Evolutionary conservation across 1,140 invertebrate genomes (phyloP).

Genomic region (Penaeus vannamei): DNA sequence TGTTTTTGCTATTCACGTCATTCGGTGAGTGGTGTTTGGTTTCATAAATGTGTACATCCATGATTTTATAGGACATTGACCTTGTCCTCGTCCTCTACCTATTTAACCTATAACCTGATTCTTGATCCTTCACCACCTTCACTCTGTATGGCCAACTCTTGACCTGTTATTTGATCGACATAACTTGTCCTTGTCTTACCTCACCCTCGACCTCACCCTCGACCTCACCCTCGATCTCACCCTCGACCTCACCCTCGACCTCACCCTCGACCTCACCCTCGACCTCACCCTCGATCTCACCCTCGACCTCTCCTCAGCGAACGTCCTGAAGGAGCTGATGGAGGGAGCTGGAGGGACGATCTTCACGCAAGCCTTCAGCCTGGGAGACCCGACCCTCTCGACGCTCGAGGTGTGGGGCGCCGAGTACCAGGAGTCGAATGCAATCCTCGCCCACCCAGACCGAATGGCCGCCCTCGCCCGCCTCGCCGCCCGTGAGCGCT

Average conservation of each 20-base stretch:
- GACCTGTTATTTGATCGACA: too few relatives aligned
- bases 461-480: slow-evolving; percentile 79
- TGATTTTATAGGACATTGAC: too few relatives aligned
- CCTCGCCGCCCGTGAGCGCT: slow-evolving; percentile 89
- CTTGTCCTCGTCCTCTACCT: too few relatives aligned
- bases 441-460: slow-evolving; percentile 82
- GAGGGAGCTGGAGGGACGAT: slow-evolving; percentile 95
- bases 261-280: neutral
- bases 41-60: too few relatives aligned
- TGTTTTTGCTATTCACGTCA: too few relatives aligned
- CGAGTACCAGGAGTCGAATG: slow-evolving; percentile 98
- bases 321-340: slow-evolving; percentile 96
- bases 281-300: neutral
- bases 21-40: too few relatives aligned
- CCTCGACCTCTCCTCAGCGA: slow-evolving; percentile 77
- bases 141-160: too few relatives aligned
- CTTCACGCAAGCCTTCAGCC: slow-evolving; percentile 86
- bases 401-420: slow-evolving; percentile 97
- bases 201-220: too few relatives aligned
- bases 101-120: too few relatives aligned
- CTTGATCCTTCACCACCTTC: too few relatives aligned
- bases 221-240: too few relatives aligned
- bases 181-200: too few relatives aligned
- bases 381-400: slow-evolving; percentile 95
- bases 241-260: neutral